Evolutionary conservation across 2,888 invertebrate species (phyloP).

Genomic region (Scelioninae gen. 1): DNA sequence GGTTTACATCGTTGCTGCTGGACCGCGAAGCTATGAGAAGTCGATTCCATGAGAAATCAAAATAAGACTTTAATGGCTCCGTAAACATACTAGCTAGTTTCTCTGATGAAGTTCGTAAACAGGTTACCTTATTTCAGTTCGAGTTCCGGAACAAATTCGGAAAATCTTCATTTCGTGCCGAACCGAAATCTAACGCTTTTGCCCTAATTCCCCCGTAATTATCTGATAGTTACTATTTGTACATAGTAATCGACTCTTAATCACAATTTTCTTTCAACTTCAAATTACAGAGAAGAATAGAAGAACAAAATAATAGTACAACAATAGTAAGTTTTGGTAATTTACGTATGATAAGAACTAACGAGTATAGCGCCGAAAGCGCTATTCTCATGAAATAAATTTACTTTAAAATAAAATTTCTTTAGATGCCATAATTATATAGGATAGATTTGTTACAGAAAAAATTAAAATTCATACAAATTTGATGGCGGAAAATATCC

Average conservation of each 20-base stretch:
- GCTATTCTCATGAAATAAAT: too few species aligned
- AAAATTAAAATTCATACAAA: too few species aligned
- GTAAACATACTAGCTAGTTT: conserved; percentile 51
- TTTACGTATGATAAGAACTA: too few species aligned
- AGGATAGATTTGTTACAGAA: too few species aligned
- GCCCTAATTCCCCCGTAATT: conserved; percentile 26
- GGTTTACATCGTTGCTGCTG: conserved; percentile 22
- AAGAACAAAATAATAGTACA: too few species aligned
- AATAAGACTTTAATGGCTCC: conserved; percentile 48
- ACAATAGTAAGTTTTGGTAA: too few species aligned
- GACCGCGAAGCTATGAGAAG: conserved; percentile 46
- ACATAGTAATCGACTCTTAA: conserved; percentile 11
- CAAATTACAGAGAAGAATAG: too few species aligned
- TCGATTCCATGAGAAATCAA: conserved; percentile 51
- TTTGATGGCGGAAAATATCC: too few species aligned
- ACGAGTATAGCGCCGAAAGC: too few species aligned
- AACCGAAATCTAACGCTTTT: conserved; percentile 35
- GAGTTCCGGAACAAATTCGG: conserved; percentile 44
- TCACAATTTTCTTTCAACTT: background rate
- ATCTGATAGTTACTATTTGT: conserved; percentile 9
- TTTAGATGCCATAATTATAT: too few species aligned
- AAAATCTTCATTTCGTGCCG: conserved; percentile 32
- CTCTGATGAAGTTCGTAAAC: conserved; percentile 57
- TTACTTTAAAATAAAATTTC: too few species aligned
- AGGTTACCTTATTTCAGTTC: conserved; percentile 52